Percentiles rank a stretch among this genome's conserved stretches.
phyloP scores from a whole-genome alignment of 2,797 vertebrate species.

The Anas bernieri region DNA sequence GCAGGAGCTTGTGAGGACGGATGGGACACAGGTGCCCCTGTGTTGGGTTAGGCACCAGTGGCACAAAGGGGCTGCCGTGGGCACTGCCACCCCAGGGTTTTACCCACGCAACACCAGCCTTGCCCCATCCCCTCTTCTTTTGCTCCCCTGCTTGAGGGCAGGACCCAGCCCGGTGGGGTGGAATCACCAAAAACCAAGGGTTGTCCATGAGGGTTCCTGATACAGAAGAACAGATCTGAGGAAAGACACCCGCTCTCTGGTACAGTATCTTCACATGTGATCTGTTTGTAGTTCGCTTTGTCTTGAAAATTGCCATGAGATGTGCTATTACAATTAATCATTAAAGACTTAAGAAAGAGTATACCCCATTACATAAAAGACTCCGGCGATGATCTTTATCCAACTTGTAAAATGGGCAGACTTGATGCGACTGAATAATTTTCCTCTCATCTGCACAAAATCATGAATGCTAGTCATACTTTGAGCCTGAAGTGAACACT shows the following conservation, averaged over 20 bases:
- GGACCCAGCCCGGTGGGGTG: accelerated
- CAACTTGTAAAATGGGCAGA: conserved; percentile 71
- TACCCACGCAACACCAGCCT: accelerated
- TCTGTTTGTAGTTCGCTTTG: conserved; percentile 61
- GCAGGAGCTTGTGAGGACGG: neutral
- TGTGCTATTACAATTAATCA: conserved; percentile 67
- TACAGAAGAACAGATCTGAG: neutral
- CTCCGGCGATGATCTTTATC: conserved; percentile 61
- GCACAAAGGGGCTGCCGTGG: neutral
- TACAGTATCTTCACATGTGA: neutral
- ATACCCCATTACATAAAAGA: conserved; percentile 68
- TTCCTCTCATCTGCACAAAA: conserved; percentile 68
- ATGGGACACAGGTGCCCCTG: accelerated
- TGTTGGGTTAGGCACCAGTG: accelerated
- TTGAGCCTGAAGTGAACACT: conserved; percentile 48
- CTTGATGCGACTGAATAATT: conserved; percentile 68
- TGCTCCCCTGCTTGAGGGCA: neutral
- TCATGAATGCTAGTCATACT: conserved; percentile 74
- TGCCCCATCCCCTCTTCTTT: neutral
- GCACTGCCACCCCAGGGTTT: neutral
- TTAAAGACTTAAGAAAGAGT: conserved; percentile 67
- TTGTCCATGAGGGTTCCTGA: accelerated
- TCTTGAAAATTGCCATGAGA: conserved; percentile 64
- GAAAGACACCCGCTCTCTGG: neutral
- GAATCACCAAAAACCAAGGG: accelerated